Conservation (phyloP, 1,140 invertebrate species). For the Linepithema humile region DNA sequence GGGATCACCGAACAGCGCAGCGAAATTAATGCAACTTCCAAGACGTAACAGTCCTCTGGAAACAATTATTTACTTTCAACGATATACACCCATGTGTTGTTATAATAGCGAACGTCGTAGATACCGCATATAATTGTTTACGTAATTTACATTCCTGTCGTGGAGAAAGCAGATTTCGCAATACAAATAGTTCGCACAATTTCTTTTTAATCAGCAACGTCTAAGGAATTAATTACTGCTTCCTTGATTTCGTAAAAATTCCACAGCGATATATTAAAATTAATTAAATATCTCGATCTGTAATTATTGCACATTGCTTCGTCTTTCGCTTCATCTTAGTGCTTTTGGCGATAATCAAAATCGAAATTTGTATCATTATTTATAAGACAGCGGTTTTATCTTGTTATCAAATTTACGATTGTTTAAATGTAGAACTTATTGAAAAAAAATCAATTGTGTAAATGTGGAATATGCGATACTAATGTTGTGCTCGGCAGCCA, state of each 20-base stretch:
- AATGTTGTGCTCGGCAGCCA: neutral
- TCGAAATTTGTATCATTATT: neutral
- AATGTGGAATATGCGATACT: neutral
- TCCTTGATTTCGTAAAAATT: conserved; percentile 18
- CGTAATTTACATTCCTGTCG: conserved; percentile 22
- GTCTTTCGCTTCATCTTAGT: neutral
- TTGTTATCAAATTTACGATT: neutral
- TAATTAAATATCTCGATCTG: no score
- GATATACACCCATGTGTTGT: conserved; percentile 16
- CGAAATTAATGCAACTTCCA: conserved; percentile 55
- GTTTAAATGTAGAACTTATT: neutral
- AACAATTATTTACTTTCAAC: conserved; percentile 58
- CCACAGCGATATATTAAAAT: neutral
- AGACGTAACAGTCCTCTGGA: conserved; percentile 35
- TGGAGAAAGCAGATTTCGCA: neutral
- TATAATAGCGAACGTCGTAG: conserved; percentile 1
- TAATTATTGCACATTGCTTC: neutral
- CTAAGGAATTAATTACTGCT: conserved; percentile 1
- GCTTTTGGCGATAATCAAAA: neutral
- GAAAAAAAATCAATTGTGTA: neutral
- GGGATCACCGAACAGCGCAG: conserved; percentile 68
- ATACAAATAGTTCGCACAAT: neutral
- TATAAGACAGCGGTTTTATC: neutral
- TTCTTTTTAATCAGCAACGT: neutral
- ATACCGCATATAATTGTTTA: conserved; percentile 16